Percentiles rank a stretch among this genome's conserved stretches.
These are phyloP conservation scores for Mormyrus proboscirostris DNA, from an alignment of 2,797 vertebrate genomes.

Conservation along the genomic window DNA sequence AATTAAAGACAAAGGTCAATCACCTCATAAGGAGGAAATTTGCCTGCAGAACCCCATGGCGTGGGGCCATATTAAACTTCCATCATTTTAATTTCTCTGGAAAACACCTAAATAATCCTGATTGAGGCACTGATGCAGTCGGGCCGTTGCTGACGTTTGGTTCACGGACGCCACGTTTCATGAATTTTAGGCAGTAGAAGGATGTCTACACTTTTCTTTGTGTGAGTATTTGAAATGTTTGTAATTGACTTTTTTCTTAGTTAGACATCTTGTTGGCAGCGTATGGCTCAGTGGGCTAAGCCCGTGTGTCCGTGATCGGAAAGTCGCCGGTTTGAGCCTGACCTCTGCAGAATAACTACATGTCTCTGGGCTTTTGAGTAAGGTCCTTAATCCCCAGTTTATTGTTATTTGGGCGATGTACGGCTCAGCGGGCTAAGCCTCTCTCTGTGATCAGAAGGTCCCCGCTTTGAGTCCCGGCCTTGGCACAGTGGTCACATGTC, in stretches of 20 bases:
- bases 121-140: neutral
- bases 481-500: neutral
- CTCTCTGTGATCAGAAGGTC: neutral
- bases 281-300: neutral
- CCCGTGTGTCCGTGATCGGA: neutral
- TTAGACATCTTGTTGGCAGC: neutral
- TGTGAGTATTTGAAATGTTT: neutral
- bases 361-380: neutral
- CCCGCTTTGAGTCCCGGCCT: neutral
- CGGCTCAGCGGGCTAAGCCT: neutral
- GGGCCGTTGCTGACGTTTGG: neutral
- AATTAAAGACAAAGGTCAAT: conserved; percentile 4
- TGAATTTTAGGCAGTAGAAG: neutral
- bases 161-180: neutral
- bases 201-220: neutral
- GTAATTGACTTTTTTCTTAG: neutral
- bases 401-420: neutral
- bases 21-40: neutral
- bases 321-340: neutral
- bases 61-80: neutral
- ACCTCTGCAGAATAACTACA: neutral
- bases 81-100: neutral
- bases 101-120: neutral
- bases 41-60: neutral
- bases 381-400: neutral